Percentiles rank a stretch among this genome's conserved stretches.
Evolutionary conservation across 1,140 invertebrate genomes (phyloP).

Genomic region (Magallana angulata): DNA sequence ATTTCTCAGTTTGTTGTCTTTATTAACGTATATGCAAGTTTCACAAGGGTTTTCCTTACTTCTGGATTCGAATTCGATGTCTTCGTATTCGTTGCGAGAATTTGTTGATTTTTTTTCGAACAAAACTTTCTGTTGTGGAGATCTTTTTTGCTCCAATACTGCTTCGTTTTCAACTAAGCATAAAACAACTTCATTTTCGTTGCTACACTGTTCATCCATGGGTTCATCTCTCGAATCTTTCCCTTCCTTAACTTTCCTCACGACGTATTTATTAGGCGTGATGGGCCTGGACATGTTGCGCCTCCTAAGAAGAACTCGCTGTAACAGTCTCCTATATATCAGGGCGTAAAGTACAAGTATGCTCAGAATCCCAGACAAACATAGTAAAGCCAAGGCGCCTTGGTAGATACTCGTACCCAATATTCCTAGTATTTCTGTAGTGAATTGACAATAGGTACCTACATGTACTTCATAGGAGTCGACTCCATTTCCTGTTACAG

Average conservation of each 20-base stretch:
- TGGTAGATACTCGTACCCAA: conserved; percentile 61
- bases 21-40: no score
- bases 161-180: conserved; percentile 10
- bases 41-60: no score
- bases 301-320: conserved; percentile 58
- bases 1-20: not conserved
- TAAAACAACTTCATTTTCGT: conserved; percentile 16
- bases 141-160: not conserved
- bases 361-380: conserved; percentile 58
- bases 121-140: not conserved
- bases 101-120: not conserved
- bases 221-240: not conserved
- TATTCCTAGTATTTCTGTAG: conserved; percentile 61
- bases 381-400: conserved; percentile 57
- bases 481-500: not conserved
- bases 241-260: not conserved
- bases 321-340: conserved; percentile 67
- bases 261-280: not conserved
- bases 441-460: conserved; percentile 67
- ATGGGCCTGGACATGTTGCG: conserved; percentile 7
- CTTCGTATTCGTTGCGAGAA: no score
- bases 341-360: conserved; percentile 67
- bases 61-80: no score
- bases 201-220: not conserved
- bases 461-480: not conserved